Evolutionary conservation across 2,797 vertebrate species (phyloP).

Genomic region (Tapera naevia): DNA sequence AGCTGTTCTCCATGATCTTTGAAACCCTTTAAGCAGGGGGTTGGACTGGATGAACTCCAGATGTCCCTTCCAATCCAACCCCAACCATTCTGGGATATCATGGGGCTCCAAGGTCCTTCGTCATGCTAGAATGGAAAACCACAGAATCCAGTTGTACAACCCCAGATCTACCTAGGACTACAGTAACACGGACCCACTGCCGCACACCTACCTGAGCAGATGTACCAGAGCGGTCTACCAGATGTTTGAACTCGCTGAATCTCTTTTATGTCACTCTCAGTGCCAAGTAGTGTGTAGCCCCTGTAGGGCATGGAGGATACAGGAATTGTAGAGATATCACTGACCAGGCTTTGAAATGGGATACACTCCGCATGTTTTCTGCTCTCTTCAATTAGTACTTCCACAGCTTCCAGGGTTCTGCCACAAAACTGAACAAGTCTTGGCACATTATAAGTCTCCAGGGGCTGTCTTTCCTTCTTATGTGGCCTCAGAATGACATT

Average conservation of each 20-base stretch:
- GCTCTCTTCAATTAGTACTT: constrained; percentile 79
- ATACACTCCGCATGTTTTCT: constrained; percentile 71
- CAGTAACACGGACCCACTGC: not conserved
- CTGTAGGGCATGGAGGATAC: constrained; percentile 86
- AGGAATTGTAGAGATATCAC: constrained; percentile 80
- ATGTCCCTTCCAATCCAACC: too few species aligned
- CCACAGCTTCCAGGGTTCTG: constrained; percentile 86
- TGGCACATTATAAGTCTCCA: constrained; percentile 38
- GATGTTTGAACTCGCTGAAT: constrained; percentile 79
- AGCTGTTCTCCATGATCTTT: too few species aligned
- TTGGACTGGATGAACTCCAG: too few species aligned
- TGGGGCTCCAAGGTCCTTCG: not conserved
- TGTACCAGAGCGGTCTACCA: constrained; percentile 89
- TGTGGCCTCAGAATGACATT: constrained; percentile 89
- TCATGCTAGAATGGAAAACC: not conserved
- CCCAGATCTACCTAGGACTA: not conserved
- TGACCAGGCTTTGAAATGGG: constrained; percentile 85
- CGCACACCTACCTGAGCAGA: constrained; percentile 89
- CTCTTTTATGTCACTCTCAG: constrained; percentile 75
- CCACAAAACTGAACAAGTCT: constrained; percentile 87
- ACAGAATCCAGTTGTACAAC: not conserved
- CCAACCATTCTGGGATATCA: not conserved
- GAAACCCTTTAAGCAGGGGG: too few species aligned
- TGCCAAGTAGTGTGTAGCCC: constrained; percentile 85
- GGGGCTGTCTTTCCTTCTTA: not conserved